Conservation (phyloP, 2,888 invertebrate genomes). For the Bellardia bayeri region DNA sequence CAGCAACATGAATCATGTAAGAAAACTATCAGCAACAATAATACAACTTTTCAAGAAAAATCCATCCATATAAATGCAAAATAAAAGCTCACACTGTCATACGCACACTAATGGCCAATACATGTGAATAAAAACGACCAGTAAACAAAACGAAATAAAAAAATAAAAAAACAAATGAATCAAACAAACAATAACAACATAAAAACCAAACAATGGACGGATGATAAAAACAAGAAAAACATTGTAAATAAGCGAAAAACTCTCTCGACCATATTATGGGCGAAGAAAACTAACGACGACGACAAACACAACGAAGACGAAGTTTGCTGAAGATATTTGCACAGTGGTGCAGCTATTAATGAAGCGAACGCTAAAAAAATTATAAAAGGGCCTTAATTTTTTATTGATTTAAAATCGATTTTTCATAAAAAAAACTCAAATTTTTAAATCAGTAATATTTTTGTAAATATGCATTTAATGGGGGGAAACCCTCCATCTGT, state of each 20-base stretch:
- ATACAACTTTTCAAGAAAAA: constrained; percentile 47
- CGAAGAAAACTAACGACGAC: constrained; percentile 43
- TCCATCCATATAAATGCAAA: constrained; percentile 29
- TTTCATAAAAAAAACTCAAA: no score
- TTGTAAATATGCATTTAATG: no score
- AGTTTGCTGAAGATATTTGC: constrained; percentile 2
- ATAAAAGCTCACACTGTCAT: constrained; percentile 9
- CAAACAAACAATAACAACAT: constrained; percentile 51
- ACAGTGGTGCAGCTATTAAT: constrained; percentile 26
- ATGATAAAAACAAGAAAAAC: not conserved
- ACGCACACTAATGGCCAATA: constrained; percentile 6
- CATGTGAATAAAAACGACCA: constrained; percentile 39
- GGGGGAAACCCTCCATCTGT: no score
- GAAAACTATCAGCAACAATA: constrained; percentile 64
- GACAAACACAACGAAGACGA: constrained; percentile 19
- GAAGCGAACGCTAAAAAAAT: no score
- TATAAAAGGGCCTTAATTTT: no score
- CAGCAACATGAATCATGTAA: constrained; percentile 64
- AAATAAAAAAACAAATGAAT: constrained; percentile 33
- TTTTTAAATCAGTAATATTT: no score
- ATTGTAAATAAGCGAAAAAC: constrained; percentile 29
- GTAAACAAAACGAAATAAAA: constrained; percentile 42
- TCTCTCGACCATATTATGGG: constrained; percentile 31
- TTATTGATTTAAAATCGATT: no score
- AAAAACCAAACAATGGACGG: constrained; percentile 35